Percentiles rank a stretch among this genome's conserved stretches.
phyloP scores from a whole-genome alignment of 2,888 invertebrate genomes.

The Anoplius nigerrimus region DNA sequence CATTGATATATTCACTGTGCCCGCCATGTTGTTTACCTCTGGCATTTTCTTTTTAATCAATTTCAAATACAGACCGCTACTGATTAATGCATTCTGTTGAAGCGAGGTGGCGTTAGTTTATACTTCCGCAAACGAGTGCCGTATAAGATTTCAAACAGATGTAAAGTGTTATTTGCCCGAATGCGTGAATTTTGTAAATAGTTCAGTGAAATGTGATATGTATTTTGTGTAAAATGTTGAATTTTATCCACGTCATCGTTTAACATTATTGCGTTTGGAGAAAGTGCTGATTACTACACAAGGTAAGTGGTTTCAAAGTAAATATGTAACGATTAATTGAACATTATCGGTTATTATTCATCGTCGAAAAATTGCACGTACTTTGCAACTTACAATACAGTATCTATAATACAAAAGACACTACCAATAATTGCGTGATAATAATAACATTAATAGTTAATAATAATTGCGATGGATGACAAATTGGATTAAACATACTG shows the following conservation, averaged over 20 bases:
- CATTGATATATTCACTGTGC: slow-evolving; percentile 15
- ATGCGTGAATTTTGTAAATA: too few relatives aligned
- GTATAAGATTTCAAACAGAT: too few relatives aligned
- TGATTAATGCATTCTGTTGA: too few relatives aligned
- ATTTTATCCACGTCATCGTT: too few relatives aligned
- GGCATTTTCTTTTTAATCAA: slow-evolving; percentile 18
- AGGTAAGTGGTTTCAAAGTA: not conserved
- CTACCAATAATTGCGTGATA: slow-evolving; percentile 66
- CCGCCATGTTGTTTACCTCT: slow-evolving; percentile 53
- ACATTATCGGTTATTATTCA: slow-evolving; percentile 73
- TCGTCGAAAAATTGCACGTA: slow-evolving; percentile 71
- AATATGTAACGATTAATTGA: slow-evolving; percentile 50
- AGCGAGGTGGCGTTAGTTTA: too few relatives aligned
- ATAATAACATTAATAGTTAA: slow-evolving; percentile 53
- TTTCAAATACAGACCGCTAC: slow-evolving; percentile 17
- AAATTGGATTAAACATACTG: slow-evolving; percentile 12
- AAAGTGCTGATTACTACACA: too few relatives aligned
- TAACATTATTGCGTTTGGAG: too few relatives aligned
- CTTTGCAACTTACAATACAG: slow-evolving; percentile 68
- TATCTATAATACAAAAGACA: slow-evolving; percentile 72
- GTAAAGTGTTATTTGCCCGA: too few relatives aligned
- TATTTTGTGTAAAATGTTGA: too few relatives aligned
- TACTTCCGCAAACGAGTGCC: too few relatives aligned
- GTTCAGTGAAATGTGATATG: too few relatives aligned
- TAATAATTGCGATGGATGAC: slow-evolving; percentile 31